Base-by-base conservation (phyloP, 2,888 invertebrate genomes). In the Eumerus sabulonum region DNA sequence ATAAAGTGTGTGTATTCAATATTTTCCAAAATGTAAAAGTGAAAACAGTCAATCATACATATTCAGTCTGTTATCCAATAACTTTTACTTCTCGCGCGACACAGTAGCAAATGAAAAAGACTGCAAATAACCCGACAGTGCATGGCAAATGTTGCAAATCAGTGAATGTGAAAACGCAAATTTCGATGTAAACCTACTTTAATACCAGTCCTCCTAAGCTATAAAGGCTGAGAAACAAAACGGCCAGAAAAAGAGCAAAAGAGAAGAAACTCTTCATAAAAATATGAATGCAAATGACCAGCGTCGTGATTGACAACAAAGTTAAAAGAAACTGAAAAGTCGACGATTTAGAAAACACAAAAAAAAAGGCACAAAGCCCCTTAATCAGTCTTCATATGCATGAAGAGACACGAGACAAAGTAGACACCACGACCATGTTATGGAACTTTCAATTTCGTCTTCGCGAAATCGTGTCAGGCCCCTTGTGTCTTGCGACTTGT, bases 31-130 rank as follows among this genome's bases (percentile, higher is more conserved):
- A n/a, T n/a, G n/a, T n/a, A n/a, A n/a, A n/a, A n/a, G n/a, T n/a
- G 62, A 71, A 27, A 66, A 38, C 42, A 47, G 70, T 53, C 45
- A 62, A 54, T 12, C 1, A 27, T 7, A 27, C 27, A 4, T 7
- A 7, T 27, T 27, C 27, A 27, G 27, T 2, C 27, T 4, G 27
- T 27, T 27, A 7, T 27, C 27, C 60, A 62, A 19, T 51, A 16
- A 77, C 76, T 77, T 77, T 77, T 77, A 77, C 76, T 77, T 77
- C 72, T 77, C 47, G 72, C 76, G 72, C 72, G 76, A 66, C 67
- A 72, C 66, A 17, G 57, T 38, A 38, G 11, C 17, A 53, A 14
- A 70, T 11, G 19, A 54, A 44, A 19, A 3, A 45, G 7, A 35
- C 19, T 40, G 47, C 38, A 68, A 57, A 62, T 38, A 68, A 50